Conservation (phyloP, 2,797 vertebrate genomes). For the Chaetophractus vellerosus region DNA sequence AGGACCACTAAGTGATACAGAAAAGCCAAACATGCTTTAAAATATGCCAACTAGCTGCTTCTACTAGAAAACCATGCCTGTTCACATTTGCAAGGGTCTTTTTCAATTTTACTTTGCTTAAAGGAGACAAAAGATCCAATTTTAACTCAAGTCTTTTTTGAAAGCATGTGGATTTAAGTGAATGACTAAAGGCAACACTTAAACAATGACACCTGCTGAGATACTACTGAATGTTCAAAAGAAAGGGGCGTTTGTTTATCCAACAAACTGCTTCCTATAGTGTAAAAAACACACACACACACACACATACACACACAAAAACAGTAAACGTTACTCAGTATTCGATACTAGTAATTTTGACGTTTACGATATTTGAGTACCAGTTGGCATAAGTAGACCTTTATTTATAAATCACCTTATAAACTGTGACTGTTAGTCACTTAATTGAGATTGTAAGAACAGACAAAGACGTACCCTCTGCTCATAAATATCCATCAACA, state of each 20-base stretch:
- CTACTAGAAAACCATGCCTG: neutral
- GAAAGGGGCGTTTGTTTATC: neutral
- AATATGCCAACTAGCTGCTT: neutral
- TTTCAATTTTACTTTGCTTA: neutral
- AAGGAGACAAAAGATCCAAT: neutral
- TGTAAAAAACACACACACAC: neutral
- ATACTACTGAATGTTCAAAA: neutral
- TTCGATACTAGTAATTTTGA: neutral
- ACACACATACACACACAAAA: neutral
- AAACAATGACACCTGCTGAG: neutral
- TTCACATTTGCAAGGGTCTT: neutral
- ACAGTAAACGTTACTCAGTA: neutral
- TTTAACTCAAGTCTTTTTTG: neutral
- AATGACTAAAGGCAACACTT: neutral
- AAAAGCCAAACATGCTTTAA: neutral
- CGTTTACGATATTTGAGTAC: neutral
- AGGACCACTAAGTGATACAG: neutral
- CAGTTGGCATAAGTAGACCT: neutral
- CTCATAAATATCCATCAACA: neutral
- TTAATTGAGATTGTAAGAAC: neutral
- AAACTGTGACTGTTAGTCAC: neutral
- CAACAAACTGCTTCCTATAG: neutral
- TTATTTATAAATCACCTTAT: neutral
- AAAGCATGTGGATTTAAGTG: constrained; percentile 16
- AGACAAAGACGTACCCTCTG: neutral